Evolutionary conservation across 2,888 invertebrate genomes (phyloP), one percentile per base, ranked within the genome.

Genomic region (Lydus trimaculatus): DNA sequence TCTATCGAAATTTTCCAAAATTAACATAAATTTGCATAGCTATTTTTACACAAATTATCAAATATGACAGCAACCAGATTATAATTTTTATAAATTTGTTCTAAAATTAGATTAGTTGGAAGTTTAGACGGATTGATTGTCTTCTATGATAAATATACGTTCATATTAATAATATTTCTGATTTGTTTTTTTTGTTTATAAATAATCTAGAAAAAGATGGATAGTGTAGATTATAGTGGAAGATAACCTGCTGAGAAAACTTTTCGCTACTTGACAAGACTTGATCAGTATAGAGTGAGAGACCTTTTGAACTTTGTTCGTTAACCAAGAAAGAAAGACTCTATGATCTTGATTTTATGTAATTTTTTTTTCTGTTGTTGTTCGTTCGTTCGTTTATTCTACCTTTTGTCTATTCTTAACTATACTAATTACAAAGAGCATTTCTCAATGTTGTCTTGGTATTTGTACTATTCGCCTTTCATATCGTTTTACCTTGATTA

Each of bases 261-360:
- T 72, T 74, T 76, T 76, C 72, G 75, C 75, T 76, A 75, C 75
- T 75, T 75, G 74, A 76, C 75, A 73, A 72, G 74, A 75, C 72
- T 68, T 73, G 76, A 74, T 74, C 72, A 70, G 67, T 70, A 64
- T 70, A 56, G 23, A 56, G 25, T 20, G 48, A 56, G 31, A 63
- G 72, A 76, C 76, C 74, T 73, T 64, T 73, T 75, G 76, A 76
- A 72, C 74, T 70, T 61, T 66, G 39, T 33, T 67, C 61, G 66
- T 66, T 66, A 70, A 56, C 23, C 25, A 28, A 48, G 9, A 48
- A 20, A 25, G 56, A 56, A 48, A 8, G 48, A 20, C 48, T 48
- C 25, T 56, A 56, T 56, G 56, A 56, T 56, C 56, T 56, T 56
- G 56, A 56, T 56, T 56, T 56, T 56, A 56, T 56, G 4, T 15